These are phyloP conservation scores for Armadillidium nasatum DNA, from an alignment of 1,140 invertebrate species.

Conservation along the genomic window DNA sequence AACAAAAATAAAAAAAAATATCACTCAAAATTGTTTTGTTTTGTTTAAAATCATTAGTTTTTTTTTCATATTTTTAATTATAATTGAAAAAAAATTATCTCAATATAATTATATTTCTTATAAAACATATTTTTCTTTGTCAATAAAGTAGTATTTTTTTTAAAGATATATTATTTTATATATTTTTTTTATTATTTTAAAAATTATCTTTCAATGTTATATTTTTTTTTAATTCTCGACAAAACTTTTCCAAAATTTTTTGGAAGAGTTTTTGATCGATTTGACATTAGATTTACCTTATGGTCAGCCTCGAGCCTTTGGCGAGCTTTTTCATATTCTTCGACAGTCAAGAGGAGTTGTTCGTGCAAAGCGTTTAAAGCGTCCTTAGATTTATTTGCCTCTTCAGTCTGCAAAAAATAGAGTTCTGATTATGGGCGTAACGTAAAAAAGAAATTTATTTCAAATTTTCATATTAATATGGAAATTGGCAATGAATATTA, in stretches of 20 bases:
- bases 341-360: constrained; percentile 33
- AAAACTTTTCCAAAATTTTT: neutral
- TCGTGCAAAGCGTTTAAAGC: constrained; percentile 28
- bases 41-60: too few species aligned
- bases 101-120: too few species aligned
- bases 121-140: too few species aligned
- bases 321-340: constrained; percentile 32
- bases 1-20: too few species aligned
- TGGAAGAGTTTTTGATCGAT: neutral
- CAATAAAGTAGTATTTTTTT: too few species aligned
- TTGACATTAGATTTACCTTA: constrained; percentile 21
- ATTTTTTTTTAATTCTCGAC: neutral
- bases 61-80: too few species aligned
- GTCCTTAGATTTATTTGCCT: constrained; percentile 29
- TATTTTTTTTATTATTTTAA: neutral
- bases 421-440: too few species aligned
- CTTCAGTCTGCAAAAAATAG: constrained; percentile 28
- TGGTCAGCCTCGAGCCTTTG: constrained; percentile 30
- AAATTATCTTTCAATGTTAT: neutral
- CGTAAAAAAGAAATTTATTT: neutral
- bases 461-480: too few species aligned
- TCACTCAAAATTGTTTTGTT: too few species aligned
- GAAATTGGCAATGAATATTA: too few species aligned
- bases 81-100: too few species aligned
- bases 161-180: too few species aligned